Conservation (phyloP, 1,140 invertebrate species). For the Parasteatoda tepidariorum region DNA sequence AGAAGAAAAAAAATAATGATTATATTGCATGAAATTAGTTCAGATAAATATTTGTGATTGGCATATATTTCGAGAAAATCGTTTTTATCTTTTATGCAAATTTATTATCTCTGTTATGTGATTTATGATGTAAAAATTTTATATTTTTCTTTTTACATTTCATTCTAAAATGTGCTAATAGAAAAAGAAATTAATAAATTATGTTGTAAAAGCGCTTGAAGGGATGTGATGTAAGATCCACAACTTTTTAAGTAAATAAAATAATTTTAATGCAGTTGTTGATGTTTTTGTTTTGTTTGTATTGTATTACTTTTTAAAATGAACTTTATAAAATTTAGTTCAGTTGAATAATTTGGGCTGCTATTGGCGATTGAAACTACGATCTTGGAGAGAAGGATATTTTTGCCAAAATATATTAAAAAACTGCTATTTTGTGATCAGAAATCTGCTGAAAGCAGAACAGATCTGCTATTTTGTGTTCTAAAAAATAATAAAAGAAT, state of each 20-base stretch:
- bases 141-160: conserved; percentile 58
- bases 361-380: no score
- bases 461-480: no score
- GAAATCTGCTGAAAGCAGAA: no score
- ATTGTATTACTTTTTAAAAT: no score
- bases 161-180: conserved; percentile 38
- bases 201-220: conserved; percentile 36
- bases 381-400: no score
- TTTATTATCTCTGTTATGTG: conserved; percentile 46
- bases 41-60: conserved; percentile 29
- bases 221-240: conserved; percentile 50
- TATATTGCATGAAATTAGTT: conserved; percentile 35
- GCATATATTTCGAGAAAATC: conserved; percentile 48
- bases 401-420: no score
- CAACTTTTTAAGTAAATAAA: conserved; percentile 60
- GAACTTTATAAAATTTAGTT: no score
- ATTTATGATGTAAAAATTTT: conserved; percentile 47
- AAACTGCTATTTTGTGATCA: no score
- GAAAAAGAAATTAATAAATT: conserved; percentile 50
- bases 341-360: no score
- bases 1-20: no score
- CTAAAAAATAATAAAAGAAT: no score
- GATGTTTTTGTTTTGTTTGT: neutral
- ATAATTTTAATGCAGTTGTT: conserved; percentile 51
- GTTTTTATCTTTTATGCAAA: conserved; percentile 45